These are phyloP conservation scores for Microdon myrmicae DNA, from an alignment of 2,888 invertebrate species.

Conservation along the genomic window DNA sequence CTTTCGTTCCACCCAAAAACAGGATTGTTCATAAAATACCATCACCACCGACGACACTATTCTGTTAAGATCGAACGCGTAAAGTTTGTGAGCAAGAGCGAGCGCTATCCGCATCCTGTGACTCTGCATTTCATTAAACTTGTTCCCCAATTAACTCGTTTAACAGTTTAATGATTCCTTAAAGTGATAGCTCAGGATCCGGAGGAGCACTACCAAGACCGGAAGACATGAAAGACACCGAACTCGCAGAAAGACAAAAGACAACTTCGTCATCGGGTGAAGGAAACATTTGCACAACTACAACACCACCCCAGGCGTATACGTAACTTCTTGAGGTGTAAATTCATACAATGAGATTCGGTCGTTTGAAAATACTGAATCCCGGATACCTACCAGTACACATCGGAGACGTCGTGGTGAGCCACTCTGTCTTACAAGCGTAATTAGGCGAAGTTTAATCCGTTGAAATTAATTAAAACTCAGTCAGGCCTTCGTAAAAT, in stretches of 20 bases:
- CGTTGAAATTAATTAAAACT: constrained; percentile 45
- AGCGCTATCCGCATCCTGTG: constrained; percentile 33
- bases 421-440: constrained; percentile 39
- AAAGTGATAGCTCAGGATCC: constrained; percentile 46
- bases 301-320: constrained; percentile 7
- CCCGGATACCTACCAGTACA: constrained; percentile 12
- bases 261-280: constrained; percentile 31
- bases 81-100: constrained; percentile 9
- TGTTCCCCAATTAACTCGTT: constrained; percentile 51
- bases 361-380: neutral
- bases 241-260: constrained; percentile 26
- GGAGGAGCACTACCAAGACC: constrained; percentile 28
- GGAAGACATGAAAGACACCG: constrained; percentile 19
- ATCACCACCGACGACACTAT: neutral
- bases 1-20: neutral
- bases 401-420: constrained; percentile 10
- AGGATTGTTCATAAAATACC: constrained; percentile 23
- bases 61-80: constrained; percentile 13
- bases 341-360: constrained; percentile 11
- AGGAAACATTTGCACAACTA: constrained; percentile 1
- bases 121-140: constrained; percentile 50
- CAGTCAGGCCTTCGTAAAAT: constrained; percentile 35
- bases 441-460: constrained; percentile 48
- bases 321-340: constrained; percentile 29
- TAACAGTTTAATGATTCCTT: constrained; percentile 51